Conservation (phyloP, 2,113 vertebrate species). For the rabbit (Oryctolagus cuniculus) region mOryCun1.1 NC_091436.1:36264501-36265000, state of each 20-base stretch:
- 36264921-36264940: too few relatives aligned
- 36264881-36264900: too few relatives aligned
- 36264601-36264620: conserved; percentile 93
- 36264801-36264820: not conserved
- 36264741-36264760: conserved; percentile 24
- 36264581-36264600: conserved; percentile 93
- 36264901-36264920: too few relatives aligned
- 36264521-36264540: conserved; percentile 89
- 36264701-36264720: not conserved
- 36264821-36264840: too few relatives aligned
- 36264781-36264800: not conserved
- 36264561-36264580: conserved; percentile 89
- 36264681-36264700: not conserved
- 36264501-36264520: conserved; percentile 72
- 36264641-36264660: not conserved
- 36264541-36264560: conserved; percentile 90
- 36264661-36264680: not conserved
- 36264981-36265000: too few relatives aligned
- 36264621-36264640: not conserved
- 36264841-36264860: too few relatives aligned
- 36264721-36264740: not conserved
- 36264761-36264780: not conserved
- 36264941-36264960: too few relatives aligned
- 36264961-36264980: too few relatives aligned
- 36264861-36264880: too few relatives aligned